Conservation (phyloP, 2,113 vertebrate species). For the Paedocypris sp. region DNA sequence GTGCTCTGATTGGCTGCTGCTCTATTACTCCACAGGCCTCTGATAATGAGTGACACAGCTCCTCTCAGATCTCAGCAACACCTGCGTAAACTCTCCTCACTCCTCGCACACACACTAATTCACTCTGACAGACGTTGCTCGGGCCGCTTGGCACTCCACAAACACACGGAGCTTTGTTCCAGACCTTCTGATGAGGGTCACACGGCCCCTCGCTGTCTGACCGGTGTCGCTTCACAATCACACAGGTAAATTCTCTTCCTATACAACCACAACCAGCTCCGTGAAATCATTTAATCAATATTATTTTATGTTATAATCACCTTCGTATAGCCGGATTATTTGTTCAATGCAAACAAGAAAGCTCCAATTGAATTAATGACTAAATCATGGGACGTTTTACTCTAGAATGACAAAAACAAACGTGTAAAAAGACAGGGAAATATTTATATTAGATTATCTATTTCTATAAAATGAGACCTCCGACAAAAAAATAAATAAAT, state of each 20-base stretch:
- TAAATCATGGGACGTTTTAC: too few species aligned
- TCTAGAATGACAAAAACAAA: too few species aligned
- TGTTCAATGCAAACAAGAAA: too few species aligned
- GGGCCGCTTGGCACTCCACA: not conserved
- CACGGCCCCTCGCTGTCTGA: too few species aligned
- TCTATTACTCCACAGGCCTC: not conserved
- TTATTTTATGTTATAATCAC: too few species aligned
- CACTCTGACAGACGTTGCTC: conserved; percentile 16
- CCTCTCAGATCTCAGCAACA: not conserved
- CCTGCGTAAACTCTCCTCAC: not conserved
- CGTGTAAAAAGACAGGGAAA: too few species aligned
- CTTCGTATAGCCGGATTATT: too few species aligned
- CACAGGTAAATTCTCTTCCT: not conserved
- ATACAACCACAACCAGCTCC: not conserved
- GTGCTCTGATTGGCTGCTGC: not conserved
- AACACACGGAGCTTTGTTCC: conserved; percentile 23
- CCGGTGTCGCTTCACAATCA: not conserved
- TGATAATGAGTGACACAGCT: not conserved
- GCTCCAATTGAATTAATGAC: too few species aligned
- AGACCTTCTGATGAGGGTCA: not conserved
- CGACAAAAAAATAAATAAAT: too few species aligned
- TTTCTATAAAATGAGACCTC: too few species aligned
- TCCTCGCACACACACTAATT: conserved; percentile 21
- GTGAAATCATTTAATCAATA: too few species aligned
- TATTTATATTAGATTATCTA: too few species aligned